phyloP scores from a whole-genome alignment of 2,888 invertebrate species.

The Dryocosmus kuriphilus region DNA sequence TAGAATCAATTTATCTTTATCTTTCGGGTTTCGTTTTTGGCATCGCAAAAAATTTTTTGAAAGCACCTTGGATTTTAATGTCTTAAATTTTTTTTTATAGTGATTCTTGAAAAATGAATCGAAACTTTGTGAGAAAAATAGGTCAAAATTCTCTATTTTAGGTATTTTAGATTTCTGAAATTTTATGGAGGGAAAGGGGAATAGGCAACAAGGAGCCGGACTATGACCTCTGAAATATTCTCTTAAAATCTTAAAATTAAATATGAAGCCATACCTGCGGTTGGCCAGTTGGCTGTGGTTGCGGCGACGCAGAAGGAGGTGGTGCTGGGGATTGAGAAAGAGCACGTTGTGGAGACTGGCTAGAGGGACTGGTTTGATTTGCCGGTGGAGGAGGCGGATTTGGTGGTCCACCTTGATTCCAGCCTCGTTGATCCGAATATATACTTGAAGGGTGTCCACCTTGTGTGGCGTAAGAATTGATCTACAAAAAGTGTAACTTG shows the following conservation, averaged over 20 bases:
- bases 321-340: constrained; percentile 76
- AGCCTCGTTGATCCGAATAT: constrained; percentile 74
- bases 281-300: constrained; percentile 72
- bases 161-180: too few relatives aligned
- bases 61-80: too few relatives aligned
- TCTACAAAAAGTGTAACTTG: constrained; percentile 55
- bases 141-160: too few relatives aligned
- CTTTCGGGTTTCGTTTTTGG: too few relatives aligned
- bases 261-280: constrained; percentile 64
- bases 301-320: constrained; percentile 75
- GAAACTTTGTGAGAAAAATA: too few relatives aligned
- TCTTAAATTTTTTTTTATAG: too few relatives aligned
- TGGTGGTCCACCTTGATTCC: constrained; percentile 74
- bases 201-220: too few relatives aligned
- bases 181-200: too few relatives aligned
- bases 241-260: not conserved
- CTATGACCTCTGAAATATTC: not conserved
- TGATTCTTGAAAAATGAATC: too few relatives aligned
- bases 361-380: constrained; percentile 72
- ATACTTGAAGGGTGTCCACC: constrained; percentile 72
- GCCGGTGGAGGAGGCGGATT: constrained; percentile 73
- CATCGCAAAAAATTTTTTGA: too few relatives aligned
- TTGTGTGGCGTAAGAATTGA: constrained; percentile 74
- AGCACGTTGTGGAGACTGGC: constrained; percentile 75
- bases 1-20: too few relatives aligned